Evolutionary conservation across 2,113 vertebrate species (phyloP).

Genomic region (Laticauda colubrina): DNA sequence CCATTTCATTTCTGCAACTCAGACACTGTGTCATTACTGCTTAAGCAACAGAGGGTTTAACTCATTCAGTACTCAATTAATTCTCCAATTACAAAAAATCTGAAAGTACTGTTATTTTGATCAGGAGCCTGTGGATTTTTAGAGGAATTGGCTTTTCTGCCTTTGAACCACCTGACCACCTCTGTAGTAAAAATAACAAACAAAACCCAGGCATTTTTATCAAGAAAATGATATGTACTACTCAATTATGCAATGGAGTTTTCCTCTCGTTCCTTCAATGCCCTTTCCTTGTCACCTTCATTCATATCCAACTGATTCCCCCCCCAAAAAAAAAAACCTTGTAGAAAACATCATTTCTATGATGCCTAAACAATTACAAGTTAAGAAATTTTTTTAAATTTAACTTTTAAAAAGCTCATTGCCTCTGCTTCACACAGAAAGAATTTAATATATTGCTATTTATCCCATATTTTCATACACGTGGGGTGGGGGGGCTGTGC

Average conservation of each 20-base stretch:
- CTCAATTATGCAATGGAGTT: neutral
- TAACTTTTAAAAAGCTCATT: neutral
- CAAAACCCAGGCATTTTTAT: neutral
- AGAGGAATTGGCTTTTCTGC: neutral
- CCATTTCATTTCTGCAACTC: constrained; percentile 48
- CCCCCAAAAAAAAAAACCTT: neutral
- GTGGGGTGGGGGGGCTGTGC: neutral
- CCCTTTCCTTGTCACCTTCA: neutral
- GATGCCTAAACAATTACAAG: neutral
- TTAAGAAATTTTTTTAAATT: neutral
- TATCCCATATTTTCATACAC: neutral
- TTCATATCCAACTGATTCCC: neutral
- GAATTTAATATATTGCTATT: neutral
- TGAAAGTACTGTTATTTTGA: neutral
- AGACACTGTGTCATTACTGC: constrained; percentile 36
- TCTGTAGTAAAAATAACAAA: neutral
- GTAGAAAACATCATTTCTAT: neutral
- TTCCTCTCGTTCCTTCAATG: neutral
- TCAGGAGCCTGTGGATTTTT: neutral
- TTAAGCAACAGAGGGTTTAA: constrained; percentile 52
- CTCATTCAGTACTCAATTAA: constrained; percentile 55
- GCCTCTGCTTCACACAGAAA: neutral
- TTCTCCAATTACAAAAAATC: neutral
- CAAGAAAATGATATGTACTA: constrained; percentile 39
- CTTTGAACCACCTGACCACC: neutral